Evolutionary conservation across 1,140 invertebrate genomes (phyloP).

Genomic region (Achroia grisella): DNA sequence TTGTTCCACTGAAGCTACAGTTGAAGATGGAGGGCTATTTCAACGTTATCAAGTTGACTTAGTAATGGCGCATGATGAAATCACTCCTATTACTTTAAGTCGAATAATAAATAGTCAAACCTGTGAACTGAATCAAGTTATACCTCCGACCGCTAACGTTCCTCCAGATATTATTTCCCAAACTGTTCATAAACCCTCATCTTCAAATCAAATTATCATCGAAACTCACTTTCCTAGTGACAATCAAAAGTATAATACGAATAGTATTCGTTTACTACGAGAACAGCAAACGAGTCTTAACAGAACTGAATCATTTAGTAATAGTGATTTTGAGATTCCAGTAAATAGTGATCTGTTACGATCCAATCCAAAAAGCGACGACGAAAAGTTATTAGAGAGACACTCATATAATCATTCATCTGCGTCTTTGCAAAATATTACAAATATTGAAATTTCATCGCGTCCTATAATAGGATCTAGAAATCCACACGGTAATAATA

Average conservation of each 20-base stretch:
- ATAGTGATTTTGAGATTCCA: conserved; percentile 54
- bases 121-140: conserved; percentile 29
- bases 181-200: conserved; percentile 52
- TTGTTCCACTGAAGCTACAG: conserved; percentile 63
- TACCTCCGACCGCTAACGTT: conserved; percentile 34
- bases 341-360: conserved; percentile 38
- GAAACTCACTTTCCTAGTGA: conserved; percentile 62
- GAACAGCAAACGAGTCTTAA: conserved; percentile 17
- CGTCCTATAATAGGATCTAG: conserved; percentile 43
- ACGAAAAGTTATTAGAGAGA: conserved; percentile 69
- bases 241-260: conserved; percentile 34
- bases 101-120: conserved; percentile 54
- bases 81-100: conserved; percentile 60
- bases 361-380: conserved; percentile 68
- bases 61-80: conserved; percentile 77
- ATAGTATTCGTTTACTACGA: conserved; percentile 24
- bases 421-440: conserved; percentile 64
- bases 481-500: conserved; percentile 31
- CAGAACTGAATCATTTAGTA: conserved; percentile 23
- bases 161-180: conserved; percentile 64
- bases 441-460: conserved; percentile 67
- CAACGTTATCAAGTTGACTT: conserved; percentile 77
- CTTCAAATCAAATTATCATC: conserved; percentile 54
- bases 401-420: conserved; percentile 38
- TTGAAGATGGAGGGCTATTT: conserved; percentile 57